phyloP scores from a whole-genome alignment of 1,140 invertebrate genomes.

The Drosophila erecta region DNA sequence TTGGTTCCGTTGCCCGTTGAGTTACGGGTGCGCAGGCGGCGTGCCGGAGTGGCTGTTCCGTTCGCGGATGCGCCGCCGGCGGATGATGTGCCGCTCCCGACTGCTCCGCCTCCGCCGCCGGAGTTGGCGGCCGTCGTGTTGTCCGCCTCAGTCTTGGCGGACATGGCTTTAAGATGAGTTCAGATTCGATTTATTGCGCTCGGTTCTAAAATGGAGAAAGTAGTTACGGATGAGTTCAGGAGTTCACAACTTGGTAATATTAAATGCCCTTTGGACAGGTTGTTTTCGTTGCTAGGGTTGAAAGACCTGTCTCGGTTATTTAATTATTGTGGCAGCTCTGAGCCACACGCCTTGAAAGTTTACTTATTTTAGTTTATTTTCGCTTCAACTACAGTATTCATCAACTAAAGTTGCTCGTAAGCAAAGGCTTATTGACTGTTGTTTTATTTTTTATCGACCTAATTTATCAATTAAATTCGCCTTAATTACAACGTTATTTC shows the following conservation, averaged over 20 bases:
- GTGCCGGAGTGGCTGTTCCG: conserved; percentile 68
- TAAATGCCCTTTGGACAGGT: conserved; percentile 5
- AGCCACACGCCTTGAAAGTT: background rate
- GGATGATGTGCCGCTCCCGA: conserved; percentile 29
- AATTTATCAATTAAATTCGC: background rate
- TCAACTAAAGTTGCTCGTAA: too few relatives aligned
- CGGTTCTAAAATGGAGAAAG: conserved; percentile 43
- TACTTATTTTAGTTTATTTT: too few relatives aligned
- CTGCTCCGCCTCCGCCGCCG: conserved; percentile 29
- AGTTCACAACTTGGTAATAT: conserved; percentile 8
- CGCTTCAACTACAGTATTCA: too few relatives aligned
- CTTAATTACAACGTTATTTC: background rate
- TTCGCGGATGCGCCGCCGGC: conserved; percentile 35
- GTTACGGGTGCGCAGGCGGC: conserved; percentile 78
- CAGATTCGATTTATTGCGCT: conserved; percentile 45
- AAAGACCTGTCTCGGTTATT: conserved; percentile 2
- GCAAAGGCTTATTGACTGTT: too few relatives aligned
- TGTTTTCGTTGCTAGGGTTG: conserved; percentile 4
- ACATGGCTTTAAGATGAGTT: conserved; percentile 54
- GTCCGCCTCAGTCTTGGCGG: conserved; percentile 71
- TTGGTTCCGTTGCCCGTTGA: conserved; percentile 67
- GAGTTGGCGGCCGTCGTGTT: conserved; percentile 43
- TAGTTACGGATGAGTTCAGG: background rate
- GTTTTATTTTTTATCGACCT: background rate
- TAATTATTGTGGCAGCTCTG: conserved; percentile 6